phyloP scores from a whole-genome alignment of 2,888 invertebrate genomes.

The Mellilla xanthometata region DNA sequence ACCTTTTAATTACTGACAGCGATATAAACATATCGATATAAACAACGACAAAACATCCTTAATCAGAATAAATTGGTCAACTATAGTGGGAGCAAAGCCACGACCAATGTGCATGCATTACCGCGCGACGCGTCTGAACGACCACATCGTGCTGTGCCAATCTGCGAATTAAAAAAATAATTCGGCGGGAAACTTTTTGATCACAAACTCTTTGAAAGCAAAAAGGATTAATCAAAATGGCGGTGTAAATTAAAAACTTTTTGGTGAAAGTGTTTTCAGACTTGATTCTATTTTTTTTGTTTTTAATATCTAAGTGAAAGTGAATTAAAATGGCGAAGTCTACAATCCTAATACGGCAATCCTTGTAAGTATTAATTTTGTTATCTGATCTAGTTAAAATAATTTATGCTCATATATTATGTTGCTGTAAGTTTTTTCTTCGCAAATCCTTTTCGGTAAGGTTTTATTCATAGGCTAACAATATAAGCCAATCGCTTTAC shows the following conservation, averaged over 20 bases:
- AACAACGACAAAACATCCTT: slow-evolving; percentile 48
- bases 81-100: slow-evolving; percentile 35
- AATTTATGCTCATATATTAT: too few species aligned
- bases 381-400: too few species aligned
- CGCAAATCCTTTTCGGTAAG: too few species aligned
- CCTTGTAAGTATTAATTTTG: slow-evolving; percentile 45
- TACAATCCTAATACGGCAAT: slow-evolving; percentile 47
- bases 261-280: slow-evolving; percentile 14
- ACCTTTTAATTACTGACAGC: neutral
- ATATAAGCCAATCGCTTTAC: too few species aligned
- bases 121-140: slow-evolving; percentile 26
- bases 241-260: slow-evolving; percentile 7
- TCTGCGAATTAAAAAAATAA: slow-evolving; percentile 24
- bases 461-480: too few species aligned
- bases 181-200: slow-evolving; percentile 22
- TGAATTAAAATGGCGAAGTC: slow-evolving; percentile 46
- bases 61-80: slow-evolving; percentile 32
- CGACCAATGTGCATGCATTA: slow-evolving; percentile 50
- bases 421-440: too few species aligned
- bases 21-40: slow-evolving; percentile 12
- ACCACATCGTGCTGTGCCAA: slow-evolving; percentile 3
- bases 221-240: too few species aligned
- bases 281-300: slow-evolving; percentile 25
- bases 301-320: slow-evolving; percentile 15
- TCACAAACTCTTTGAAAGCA: too few species aligned